A percentile compares a stretch with the other conserved stretches of the same genome.
Conservation (phyloP, 2,888 invertebrate species). For the Nesidiocoris tenuis region DNA sequence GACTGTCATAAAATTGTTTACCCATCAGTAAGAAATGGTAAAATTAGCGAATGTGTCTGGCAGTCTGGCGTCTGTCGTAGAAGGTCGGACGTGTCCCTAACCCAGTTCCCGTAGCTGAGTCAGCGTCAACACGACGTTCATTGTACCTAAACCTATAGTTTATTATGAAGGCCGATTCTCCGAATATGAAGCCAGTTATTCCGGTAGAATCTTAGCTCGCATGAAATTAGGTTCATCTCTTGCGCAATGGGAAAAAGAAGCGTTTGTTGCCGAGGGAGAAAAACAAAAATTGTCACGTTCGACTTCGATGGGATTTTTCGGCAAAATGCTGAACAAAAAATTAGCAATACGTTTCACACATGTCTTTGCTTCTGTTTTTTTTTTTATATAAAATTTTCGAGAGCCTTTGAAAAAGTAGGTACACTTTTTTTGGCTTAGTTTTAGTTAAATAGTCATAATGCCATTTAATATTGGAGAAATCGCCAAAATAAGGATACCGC, state of each 20-base stretch:
- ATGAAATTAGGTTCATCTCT: background rate
- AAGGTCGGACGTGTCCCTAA: background rate
- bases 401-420: too few relatives aligned
- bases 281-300: too few relatives aligned
- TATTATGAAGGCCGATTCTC: background rate
- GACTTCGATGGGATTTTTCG: background rate
- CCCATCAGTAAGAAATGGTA: too few relatives aligned
- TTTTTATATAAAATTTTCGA: too few relatives aligned
- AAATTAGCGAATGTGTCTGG: background rate
- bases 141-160: background rate
- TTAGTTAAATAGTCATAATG: too few relatives aligned
- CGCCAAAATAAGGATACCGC: too few relatives aligned
- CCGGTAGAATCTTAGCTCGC: background rate
- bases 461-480: too few relatives aligned
- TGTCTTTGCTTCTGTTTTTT: too few relatives aligned
- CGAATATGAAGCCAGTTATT: background rate
- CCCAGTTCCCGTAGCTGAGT: background rate
- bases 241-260: background rate
- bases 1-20: background rate
- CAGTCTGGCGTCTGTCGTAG: background rate
- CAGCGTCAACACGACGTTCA: background rate
- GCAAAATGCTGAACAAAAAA: background rate
- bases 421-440: too few relatives aligned
- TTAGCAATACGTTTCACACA: too few relatives aligned
- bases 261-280: too few relatives aligned